These are phyloP conservation scores for Sisor rabdophorus DNA, from an alignment of 2,113 vertebrate genomes.

Conservation along the genomic window DNA sequence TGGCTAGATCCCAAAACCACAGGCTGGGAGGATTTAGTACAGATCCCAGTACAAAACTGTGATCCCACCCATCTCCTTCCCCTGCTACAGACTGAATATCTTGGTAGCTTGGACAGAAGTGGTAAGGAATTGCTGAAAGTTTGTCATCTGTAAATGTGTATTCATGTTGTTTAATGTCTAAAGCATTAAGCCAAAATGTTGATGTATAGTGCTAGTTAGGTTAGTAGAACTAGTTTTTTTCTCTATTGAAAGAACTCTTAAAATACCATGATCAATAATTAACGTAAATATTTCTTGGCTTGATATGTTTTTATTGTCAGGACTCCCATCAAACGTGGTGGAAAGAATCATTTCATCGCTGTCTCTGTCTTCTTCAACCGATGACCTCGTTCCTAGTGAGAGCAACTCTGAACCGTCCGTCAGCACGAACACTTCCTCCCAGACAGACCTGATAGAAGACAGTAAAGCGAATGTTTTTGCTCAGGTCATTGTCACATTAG, in stretches of 20 bases:
- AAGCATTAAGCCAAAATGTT: no score
- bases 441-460: constrained; percentile 16
- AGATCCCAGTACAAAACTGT: constrained; percentile 21
- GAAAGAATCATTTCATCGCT: constrained; percentile 44
- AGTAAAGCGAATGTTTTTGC: background rate
- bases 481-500: background rate
- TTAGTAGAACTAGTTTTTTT: no score
- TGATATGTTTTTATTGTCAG: constrained; percentile 9
- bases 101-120: constrained; percentile 62
- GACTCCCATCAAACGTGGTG: constrained; percentile 43
- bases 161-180: no score
- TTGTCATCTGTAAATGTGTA: no score
- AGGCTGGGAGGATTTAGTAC: constrained; percentile 13
- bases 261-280: background rate
- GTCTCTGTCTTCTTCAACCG: constrained; percentile 19
- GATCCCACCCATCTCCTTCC: constrained; percentile 60
- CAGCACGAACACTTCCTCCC: constrained; percentile 1
- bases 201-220: no score
- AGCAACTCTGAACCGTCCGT: background rate
- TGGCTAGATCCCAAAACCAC: constrained; percentile 58
- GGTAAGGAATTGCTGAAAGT: constrained; percentile 47
- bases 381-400: background rate
- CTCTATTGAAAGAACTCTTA: background rate
- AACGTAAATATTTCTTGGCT: background rate
- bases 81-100: constrained; percentile 68